A percentile compares a stretch with the other conserved stretches of the same genome.
Evolutionary conservation across 1,140 invertebrate genomes (phyloP).

Genomic region (Drosophila funebris): DNA sequence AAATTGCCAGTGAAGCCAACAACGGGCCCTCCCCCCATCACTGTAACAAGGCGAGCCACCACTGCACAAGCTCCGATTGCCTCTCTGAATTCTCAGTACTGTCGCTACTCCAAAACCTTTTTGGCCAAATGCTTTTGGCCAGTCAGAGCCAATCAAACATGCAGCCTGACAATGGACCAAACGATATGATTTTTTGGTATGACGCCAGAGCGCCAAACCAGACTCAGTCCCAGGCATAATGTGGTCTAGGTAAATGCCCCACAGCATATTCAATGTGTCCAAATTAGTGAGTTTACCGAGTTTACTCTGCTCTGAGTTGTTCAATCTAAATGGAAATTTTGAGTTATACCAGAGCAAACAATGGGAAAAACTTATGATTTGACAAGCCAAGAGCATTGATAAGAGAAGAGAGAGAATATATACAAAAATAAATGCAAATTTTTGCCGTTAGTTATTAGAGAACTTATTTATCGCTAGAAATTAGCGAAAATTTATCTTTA

Average conservation of each 20-base stretch:
- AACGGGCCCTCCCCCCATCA: no score
- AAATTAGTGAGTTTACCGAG: slow-evolving; percentile 46
- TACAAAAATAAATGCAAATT: neutral
- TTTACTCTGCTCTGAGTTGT: neutral
- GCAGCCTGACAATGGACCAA: slow-evolving; percentile 28
- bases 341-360: slow-evolving; percentile 24
- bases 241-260: slow-evolving; percentile 44
- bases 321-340: slow-evolving; percentile 65
- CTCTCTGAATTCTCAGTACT: slow-evolving; percentile 18
- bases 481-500: no score
- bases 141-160: slow-evolving; percentile 51
- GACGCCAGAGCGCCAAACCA: neutral
- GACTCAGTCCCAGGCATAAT: slow-evolving; percentile 7
- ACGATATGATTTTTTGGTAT: slow-evolving; percentile 27
- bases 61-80: slow-evolving; percentile 49
- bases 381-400: neutral
- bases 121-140: slow-evolving; percentile 44
- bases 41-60: slow-evolving; percentile 28
- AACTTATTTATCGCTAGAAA: no score
- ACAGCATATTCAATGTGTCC: slow-evolving; percentile 13
- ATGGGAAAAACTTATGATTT: slow-evolving; percentile 14
- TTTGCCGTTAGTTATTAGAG: no score
- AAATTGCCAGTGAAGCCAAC: slow-evolving; percentile 57
- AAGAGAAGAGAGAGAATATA: neutral
- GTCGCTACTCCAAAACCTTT: slow-evolving; percentile 38